Base-by-base conservation (phyloP, 2,888 invertebrate species). In the Coenonympha glycerion region DNA sequence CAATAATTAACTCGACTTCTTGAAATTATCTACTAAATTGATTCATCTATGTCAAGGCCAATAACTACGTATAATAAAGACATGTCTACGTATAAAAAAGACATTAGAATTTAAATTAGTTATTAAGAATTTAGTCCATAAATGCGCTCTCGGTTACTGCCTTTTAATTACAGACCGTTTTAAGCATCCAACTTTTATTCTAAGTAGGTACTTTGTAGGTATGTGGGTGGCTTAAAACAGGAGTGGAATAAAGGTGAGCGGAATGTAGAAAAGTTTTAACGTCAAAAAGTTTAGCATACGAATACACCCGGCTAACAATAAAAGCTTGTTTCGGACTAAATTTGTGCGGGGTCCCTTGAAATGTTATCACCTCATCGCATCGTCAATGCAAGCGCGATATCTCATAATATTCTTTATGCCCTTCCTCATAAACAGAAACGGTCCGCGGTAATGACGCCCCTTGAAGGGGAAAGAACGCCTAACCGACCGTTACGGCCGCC, bases 331-430 rank as follows among this genome's bases (percentile, higher is more conserved):
- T 55, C 55, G 65, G 68, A 71, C 72, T 70, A 78, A 78, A 79
- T 77, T 79, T 75, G 71, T 15, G 69, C 68, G 61, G 65, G 62
- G 63, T 62, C 69, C 66, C 76, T 63, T 61, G 61, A 74, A 79
- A 75, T 74, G 79, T 79, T 85, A 83, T 83, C 84, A 83, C 83
- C 81, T 83, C 76, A 73, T 83, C 71, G 74, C 74, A 79, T 78
- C 71, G 74, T 71, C 75, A 71, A 79, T 77, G 71, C 77, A 69
- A 69, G 77, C 73, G 79, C 79, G 76, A 85, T 84, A 81, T 86
- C 81, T 83, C 84, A 83, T 84, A 81, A 85, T 84, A 82, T 85
- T 83, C 86, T 85, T 86, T 85, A 86, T 86, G 78, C 76, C 73
- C 80, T 70, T 76, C 74, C 79, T 78, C 78, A 86, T 86, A 87